phyloP scores from a whole-genome alignment of 2,797 vertebrate genomes.

The Chromobotia macracanthus region DNA sequence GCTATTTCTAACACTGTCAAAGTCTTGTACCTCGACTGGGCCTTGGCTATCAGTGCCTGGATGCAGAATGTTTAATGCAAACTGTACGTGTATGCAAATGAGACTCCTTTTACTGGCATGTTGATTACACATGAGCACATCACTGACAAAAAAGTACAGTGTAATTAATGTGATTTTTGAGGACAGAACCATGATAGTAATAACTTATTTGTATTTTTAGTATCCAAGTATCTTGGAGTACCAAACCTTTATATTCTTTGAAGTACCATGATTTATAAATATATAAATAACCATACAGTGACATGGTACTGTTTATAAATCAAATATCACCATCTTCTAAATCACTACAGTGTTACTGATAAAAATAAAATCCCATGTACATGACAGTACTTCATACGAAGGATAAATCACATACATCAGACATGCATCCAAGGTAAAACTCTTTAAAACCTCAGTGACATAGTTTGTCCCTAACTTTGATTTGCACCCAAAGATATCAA shows the following conservation, averaged over 20 bases:
- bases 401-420: neutral
- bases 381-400: neutral
- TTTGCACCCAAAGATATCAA: constrained; percentile 23
- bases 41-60: neutral
- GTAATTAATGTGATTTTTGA: too few species aligned
- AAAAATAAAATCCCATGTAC: too few species aligned
- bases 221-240: neutral
- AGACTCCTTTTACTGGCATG: neutral
- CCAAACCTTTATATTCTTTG: too few species aligned
- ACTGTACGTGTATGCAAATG: neutral
- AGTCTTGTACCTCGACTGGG: neutral
- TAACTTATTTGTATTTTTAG: neutral
- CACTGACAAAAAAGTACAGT: too few species aligned
- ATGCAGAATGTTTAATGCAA: neutral
- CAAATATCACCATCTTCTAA: neutral
- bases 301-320: neutral
- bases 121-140: neutral
- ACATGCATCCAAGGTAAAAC: neutral
- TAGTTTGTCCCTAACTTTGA: constrained; percentile 22
- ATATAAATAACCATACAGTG: too few species aligned
- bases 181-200: neutral
- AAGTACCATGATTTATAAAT: neutral
- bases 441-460: neutral
- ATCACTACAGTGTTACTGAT: neutral
- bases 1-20: neutral